Conservation (phyloP, 2,797 vertebrate genomes). For the Sardinella longiceps region DNA sequence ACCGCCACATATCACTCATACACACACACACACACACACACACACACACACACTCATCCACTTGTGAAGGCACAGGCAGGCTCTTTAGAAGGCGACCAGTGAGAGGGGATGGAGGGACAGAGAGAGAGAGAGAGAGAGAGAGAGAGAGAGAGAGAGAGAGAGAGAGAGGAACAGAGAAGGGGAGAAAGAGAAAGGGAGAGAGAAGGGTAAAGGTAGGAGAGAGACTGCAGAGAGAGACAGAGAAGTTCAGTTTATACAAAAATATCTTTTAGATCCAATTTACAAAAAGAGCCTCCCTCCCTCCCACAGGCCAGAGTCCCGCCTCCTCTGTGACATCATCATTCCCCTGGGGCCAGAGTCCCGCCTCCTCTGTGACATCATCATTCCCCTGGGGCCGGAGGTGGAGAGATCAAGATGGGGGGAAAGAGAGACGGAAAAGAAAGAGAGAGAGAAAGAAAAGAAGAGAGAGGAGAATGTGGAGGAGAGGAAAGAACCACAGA, state of each 20-base stretch:
- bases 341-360: too few relatives aligned
- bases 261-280: slow-evolving; percentile 99
- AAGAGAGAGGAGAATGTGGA: slow-evolving; percentile 60
- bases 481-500: slow-evolving; percentile 66
- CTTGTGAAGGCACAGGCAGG: slow-evolving; percentile 89
- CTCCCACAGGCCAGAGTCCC: slow-evolving; percentile 27
- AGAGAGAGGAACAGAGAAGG: slow-evolving; percentile 63
- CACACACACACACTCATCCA: neutral
- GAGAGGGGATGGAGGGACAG: slow-evolving; percentile 65
- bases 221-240: slow-evolving; percentile 58
- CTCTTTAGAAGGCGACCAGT: slow-evolving; percentile 81
- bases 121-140: slow-evolving; percentile 71
- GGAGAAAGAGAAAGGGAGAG: slow-evolving; percentile 70
- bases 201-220: neutral
- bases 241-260: slow-evolving; percentile 87
- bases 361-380: too few relatives aligned
- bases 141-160: slow-evolving; percentile 35
- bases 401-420: too few relatives aligned
- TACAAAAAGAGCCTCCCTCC: slow-evolving; percentile 84
- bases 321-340: too few relatives aligned
- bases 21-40: slow-evolving; percentile 26
- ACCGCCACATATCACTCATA: slow-evolving; percentile 33
- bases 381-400: too few relatives aligned
- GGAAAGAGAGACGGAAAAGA: slow-evolving; percentile 52
- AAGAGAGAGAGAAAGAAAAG: slow-evolving; percentile 52